Evolutionary conservation across 1,140 invertebrate genomes (phyloP), one percentile per base, ranked within the genome.

Genomic region (Ceratitis capitata): DNA sequence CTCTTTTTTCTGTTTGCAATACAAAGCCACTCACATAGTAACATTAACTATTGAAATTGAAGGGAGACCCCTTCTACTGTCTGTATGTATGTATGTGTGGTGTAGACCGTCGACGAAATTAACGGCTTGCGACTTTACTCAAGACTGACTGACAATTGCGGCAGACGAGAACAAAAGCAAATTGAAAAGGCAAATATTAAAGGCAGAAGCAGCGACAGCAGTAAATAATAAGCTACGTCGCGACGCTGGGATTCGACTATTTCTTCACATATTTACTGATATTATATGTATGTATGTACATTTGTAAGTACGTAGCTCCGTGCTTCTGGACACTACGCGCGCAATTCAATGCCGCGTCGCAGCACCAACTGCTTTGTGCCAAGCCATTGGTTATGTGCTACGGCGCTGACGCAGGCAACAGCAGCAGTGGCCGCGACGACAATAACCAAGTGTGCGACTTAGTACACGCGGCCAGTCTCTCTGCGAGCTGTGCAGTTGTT

Each of bases 101-200:
- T n/a, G n/a, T n/a, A n/a, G n/a, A 78, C 39, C 69, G 69, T n/a
- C n/a, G n/a, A n/a, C n/a, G n/a, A 78, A 19, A 78, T 78, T 78
- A 19, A 78, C 69, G 19, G 39, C 69, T 78, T 14, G 69, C 39
- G 39, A 39, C 69, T 78, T 78, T 78, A n/a, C 9, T 78, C 69
- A 78, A 78, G 69, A 78, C 69, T 78, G n/a, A 78, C 35, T 23
- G n/a, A 12, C 39, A 78, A 78, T 78, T 23, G 39, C 23, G n/a
- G n/a, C 69, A 74, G 69, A 74, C 14, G 39, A 16, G 39, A 45
- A 78, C 19, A 42, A 78, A 78, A 35, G 69, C 23, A 45, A 61
- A 19, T 26, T n/a, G 56, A 7, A 61, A 78, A 45, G 32, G 39
- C 39, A 78, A 78, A 78, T 61, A 35, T 19, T 12, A 45, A n/a